Evolutionary conservation across 2,888 invertebrate species (phyloP), one percentile per base, ranked within the genome.

Genomic region (Tenodera sinensis): DNA sequence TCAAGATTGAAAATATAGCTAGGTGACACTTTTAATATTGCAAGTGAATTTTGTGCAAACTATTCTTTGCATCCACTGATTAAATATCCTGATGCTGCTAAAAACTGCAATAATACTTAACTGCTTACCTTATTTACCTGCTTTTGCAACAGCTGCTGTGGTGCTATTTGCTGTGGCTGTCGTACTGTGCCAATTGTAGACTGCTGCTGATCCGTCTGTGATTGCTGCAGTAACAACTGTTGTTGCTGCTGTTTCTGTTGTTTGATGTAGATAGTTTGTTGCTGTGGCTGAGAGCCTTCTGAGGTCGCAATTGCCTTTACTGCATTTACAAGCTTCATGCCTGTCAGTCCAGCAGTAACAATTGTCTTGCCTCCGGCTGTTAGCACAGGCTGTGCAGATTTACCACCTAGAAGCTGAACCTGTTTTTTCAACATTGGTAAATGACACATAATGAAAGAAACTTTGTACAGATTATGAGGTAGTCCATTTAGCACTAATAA

Each of bases 131-230:
- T 87, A 83, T 91, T 91, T 14, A 91, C 91, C 30, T 91, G 90
- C 83, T 91, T 91, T 86, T 91, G 90, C 83, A 91, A 91, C 30
- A 91, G 90, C 84, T 90, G 91, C 85, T 91, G 90, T 84, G 90
- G 90, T 84, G 91, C 91, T 28, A 91, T 89, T 84, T 90, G 91
- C 85, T 91, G 90, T 86, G 90, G 91, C 47, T 91, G 91, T 28
- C 91, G 86, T 28, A 86, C 81, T 25, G 86, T 86, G n/a, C 86
- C 86, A 28, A 86, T 86, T 28, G 84, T 88, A 30, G 89, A 47
- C 89, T 90, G 89, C 28, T 89, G 90, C 71, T 89, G 90, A 30
- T 88, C 89, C n/a, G 88, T 34, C 20, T 88, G 86, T 15, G 83
- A 85, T 84, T 90, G 88, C 89, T 91, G 91, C 84, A 91, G 91